Percentiles rank a stretch among this genome's conserved stretches.
Conservation (phyloP, 2,797 vertebrate genomes). For the Philypnodon macrostomus region DNA sequence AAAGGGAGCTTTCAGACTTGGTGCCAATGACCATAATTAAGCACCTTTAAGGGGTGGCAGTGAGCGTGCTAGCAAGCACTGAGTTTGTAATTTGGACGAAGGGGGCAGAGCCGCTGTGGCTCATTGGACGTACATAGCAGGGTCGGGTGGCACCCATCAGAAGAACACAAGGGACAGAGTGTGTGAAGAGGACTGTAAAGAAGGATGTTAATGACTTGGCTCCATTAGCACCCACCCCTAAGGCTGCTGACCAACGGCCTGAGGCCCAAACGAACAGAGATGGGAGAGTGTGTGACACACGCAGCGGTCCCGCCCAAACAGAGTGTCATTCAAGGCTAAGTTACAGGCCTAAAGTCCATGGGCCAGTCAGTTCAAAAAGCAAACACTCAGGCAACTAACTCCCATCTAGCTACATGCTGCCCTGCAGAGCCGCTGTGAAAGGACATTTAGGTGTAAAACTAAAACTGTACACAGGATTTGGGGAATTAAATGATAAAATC, state of each 20-base stretch:
- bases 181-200: conserved; percentile 70
- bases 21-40: conserved; percentile 82
- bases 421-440: conserved; percentile 11
- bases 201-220: conserved; percentile 67
- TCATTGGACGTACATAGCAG: conserved; percentile 64
- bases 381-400: conserved; percentile 1
- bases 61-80: conserved; percentile 60
- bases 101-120: conserved; percentile 59
- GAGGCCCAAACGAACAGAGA: conserved; percentile 28
- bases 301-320: conserved; percentile 30
- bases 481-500: conserved; percentile 22
- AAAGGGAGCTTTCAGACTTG: conserved; percentile 79
- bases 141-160: conserved; percentile 58
- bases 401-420: conserved; percentile 19
- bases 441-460: too few relatives aligned
- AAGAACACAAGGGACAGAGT: conserved; percentile 66
- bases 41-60: conserved; percentile 78
- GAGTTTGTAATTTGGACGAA: conserved; percentile 72
- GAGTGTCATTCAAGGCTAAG: conserved; percentile 41
- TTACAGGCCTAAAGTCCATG: conserved; percentile 22
- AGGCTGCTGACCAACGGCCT: conserved; percentile 35
- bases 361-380: conserved; percentile 20
- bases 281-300: conserved; percentile 43
- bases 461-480: too few relatives aligned
- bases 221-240: conserved; percentile 66